Conservation (phyloP, 2,888 invertebrate species). For the Aporophyla nigra region DNA sequence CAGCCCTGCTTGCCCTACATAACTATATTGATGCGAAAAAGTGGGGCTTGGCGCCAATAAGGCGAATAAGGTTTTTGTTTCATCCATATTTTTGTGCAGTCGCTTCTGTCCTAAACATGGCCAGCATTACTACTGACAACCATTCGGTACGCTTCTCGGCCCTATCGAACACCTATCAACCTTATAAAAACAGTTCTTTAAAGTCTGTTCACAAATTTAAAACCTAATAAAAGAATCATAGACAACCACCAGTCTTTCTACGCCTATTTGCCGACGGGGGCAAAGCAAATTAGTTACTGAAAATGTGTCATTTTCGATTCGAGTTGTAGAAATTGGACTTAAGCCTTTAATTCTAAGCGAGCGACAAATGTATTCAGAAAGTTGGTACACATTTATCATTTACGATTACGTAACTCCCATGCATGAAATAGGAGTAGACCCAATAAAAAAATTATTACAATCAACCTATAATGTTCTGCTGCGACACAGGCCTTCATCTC, state of each 20-base stretch:
- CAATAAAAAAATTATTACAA: no score
- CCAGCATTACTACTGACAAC: not conserved
- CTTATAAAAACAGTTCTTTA: not conserved
- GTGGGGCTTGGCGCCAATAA: slow-evolving; percentile 45
- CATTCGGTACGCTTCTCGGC: not conserved
- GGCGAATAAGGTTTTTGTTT: slow-evolving; percentile 12
- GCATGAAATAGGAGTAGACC: not conserved
- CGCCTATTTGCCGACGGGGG: not conserved
- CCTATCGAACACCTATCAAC: not conserved
- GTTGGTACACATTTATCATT: not conserved
- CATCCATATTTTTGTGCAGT: not conserved
- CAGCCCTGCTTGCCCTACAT: slow-evolving; percentile 59
- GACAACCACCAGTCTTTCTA: not conserved
- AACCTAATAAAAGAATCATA: not conserved
- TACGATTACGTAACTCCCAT: not conserved
- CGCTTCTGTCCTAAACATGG: not conserved
- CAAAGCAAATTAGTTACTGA: not conserved
- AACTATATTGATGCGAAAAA: slow-evolving; percentile 41
- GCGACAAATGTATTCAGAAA: not conserved
- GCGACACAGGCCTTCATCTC: no score
- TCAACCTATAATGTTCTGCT: no score
- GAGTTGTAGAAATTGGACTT: not conserved
- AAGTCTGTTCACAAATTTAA: not conserved
- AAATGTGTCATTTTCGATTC: not conserved
- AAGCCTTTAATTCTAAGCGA: not conserved